Evolutionary conservation across 2,113 vertebrate genomes (phyloP), one percentile per base, ranked within the genome.

Genomic region (Loxodonta africana): DNA sequence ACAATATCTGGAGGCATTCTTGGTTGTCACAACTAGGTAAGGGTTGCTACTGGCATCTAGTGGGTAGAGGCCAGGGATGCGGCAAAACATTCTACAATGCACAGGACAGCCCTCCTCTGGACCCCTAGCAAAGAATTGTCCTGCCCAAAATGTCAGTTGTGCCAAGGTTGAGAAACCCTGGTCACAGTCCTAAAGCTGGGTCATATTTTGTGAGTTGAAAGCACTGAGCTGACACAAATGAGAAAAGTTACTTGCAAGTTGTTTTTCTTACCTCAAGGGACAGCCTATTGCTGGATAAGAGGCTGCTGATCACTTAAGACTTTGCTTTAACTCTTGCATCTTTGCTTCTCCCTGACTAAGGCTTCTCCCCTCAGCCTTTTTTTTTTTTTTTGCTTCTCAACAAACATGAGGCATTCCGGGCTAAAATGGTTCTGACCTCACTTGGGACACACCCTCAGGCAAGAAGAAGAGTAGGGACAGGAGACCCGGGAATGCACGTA

Each of bases 11-110:
- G 81, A 63, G 90, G 74, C 18, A 11, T 12, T 41, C 4, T 33
- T 26, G 48, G 53, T 18, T 9, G 37, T 37, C 82, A 33, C 15
- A 20, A 1, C 28, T 23, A 20, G 46, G 71, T 48, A 8, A 44
- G 63, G 10, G n/a, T 44, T 83, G 53, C 87, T n/a, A 0, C 62
- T 80, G 33, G 33, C 30, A 48, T 60, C 46, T 7, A 2, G 7
- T 60, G 80, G 53, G 14, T 0, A 30, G 53, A 91, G 69, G 26
- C 80, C 76, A 30, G 71, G 41, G 57, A 46, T 26, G 60, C 63
- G 11, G 63, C 44, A 26, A 2, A 90, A 4, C 48, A 6, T 5
- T 46, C 41, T 1, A 0, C 3, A 8, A 11, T 9, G 6, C 51
- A 37, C n/a, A 74, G 23, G 12, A 41, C 17, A 57, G 44, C 46